Percentiles rank a stretch among this genome's conserved stretches.
Evolutionary conservation across 2,113 vertebrate genomes (phyloP).

Genomic region (Chinchilla lanigera): DNA sequence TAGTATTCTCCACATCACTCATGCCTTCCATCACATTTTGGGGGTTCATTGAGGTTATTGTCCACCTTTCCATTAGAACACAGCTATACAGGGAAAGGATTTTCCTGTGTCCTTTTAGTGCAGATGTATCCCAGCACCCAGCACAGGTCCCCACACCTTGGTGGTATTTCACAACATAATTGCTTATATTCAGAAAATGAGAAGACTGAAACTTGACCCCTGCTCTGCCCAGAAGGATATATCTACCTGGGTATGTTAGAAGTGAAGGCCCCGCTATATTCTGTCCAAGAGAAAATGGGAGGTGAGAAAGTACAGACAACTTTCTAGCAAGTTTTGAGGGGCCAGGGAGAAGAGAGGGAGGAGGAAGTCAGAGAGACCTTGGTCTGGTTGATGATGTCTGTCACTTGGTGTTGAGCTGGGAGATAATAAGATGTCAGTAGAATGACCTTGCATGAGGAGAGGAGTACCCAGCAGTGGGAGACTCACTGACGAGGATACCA

Average conservation of each 20-base stretch:
- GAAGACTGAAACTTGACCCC: too few relatives aligned
- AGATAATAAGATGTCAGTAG: fast-evolving
- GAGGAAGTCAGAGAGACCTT: not conserved
- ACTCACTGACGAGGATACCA: not conserved
- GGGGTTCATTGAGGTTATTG: fast-evolving
- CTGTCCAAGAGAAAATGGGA: not conserved
- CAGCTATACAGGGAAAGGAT: not conserved
- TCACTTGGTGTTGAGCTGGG: not conserved
- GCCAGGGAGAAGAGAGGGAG: not conserved
- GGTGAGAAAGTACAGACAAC: not conserved
- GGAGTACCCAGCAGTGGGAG: not conserved
- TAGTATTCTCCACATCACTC: not conserved
- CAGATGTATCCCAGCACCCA: not conserved
- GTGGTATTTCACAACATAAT: not conserved
- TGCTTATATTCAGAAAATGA: not conserved
- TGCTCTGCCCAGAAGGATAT: not conserved
- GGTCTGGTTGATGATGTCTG: not conserved
- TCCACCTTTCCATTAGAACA: not conserved
- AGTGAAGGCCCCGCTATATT: not conserved
- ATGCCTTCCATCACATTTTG: too few relatives aligned
- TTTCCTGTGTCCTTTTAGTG: not conserved
- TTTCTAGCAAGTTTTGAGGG: not conserved
- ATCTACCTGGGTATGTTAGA: not conserved
- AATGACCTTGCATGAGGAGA: fast-evolving
- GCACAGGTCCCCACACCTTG: not conserved